Evolutionary conservation across 2,888 invertebrate genomes (phyloP), one percentile per base, ranked within the genome.

Genomic region (Tanytarsus gracilentus): DNA sequence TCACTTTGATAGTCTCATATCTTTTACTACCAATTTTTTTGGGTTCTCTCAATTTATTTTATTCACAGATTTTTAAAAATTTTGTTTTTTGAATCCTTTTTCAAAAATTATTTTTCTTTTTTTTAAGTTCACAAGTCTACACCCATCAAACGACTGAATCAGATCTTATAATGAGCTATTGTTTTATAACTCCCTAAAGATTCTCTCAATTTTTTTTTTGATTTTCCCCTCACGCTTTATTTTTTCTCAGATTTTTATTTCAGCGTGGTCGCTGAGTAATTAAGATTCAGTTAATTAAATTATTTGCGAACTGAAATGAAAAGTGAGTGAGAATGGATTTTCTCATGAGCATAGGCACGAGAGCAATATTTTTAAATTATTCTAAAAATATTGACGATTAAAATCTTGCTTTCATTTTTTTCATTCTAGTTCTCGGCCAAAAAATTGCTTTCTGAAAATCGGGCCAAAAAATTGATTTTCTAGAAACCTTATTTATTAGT

Each of bases 91-190:
- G 7, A 8, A 14, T 11, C 36, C n/a, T n/a, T n/a, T n/a, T 36
- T 36, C 3, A n/a, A n/a, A n/a, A 36, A 36, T 2, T 14, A 2
- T 5, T 6, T 16, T 14, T 23, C 11, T 44, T 40, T 21, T 44
- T 23, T 7, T 18, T 11, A 44, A 23, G 11, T 23, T 44, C 44
- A 11, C 23, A 18, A 16, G 21, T 23, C 58, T 21, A 58, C 44
- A 16, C 21, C 14, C 21, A 23, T n/a, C 18, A 14, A 58, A 48
- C 30, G 48, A 29, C 58, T 58, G 58, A 58, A 58, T 58, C 58
- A 58, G 58, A 58, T 58, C 48, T 58, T n/a, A 36, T 58, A 48
- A 30, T 21, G 39, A 30, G 27, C 58, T 48, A 58, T 58, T 58
- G 58, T 58, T 48, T 58, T 58, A 58, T 58, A 58, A 58, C 29